Conservation (phyloP, 2,888 invertebrate genomes). For the Rhyacophila evoluta region DNA sequence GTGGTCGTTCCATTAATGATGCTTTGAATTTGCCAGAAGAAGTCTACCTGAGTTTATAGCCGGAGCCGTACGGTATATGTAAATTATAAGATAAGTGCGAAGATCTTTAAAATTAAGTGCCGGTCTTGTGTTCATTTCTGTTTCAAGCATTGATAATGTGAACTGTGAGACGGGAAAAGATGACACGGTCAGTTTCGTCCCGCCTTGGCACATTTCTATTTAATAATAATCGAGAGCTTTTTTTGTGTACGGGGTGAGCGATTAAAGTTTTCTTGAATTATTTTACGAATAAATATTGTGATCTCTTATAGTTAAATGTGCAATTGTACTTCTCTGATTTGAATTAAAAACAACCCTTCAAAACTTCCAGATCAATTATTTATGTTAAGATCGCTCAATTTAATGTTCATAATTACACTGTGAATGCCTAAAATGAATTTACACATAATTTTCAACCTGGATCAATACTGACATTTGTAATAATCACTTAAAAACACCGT, state of each 20-base stretch:
- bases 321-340: slow-evolving; percentile 26
- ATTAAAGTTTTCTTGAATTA: slow-evolving; percentile 59
- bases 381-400: neutral
- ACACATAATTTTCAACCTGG: neutral
- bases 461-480: neutral
- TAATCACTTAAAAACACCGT: slow-evolving; percentile 3
- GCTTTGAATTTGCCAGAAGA: neutral
- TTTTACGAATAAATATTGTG: slow-evolving; percentile 56
- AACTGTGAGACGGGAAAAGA: neutral
- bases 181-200: neutral
- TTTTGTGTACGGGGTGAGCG: slow-evolving; percentile 52
- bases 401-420: neutral
- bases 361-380: slow-evolving; percentile 27
- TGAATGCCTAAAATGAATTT: neutral
- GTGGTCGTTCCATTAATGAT: slow-evolving; percentile 11
- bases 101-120: slow-evolving; percentile 39
- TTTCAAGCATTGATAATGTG: slow-evolving; percentile 7
- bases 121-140: slow-evolving; percentile 49
- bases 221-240: neutral
- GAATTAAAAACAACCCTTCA: neutral
- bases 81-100: neutral
- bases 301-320: slow-evolving; percentile 38
- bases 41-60: neutral
- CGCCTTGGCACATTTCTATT: neutral
- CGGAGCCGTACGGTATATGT: neutral